Conservation (phyloP, 2,113 vertebrate genomes). For the Taxidea taxus region DNA sequence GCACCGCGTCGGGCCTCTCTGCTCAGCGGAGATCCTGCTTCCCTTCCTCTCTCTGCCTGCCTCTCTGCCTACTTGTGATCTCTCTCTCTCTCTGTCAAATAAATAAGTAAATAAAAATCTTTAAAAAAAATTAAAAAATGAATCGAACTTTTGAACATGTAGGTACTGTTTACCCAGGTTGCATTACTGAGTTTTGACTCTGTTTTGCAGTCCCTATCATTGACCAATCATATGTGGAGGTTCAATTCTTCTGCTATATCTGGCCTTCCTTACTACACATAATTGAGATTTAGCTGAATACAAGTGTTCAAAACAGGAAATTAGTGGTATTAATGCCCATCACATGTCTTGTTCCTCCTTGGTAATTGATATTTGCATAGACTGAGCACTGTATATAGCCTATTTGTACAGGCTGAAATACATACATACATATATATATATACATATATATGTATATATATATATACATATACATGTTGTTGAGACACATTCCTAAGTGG, state of each 20-base stretch:
- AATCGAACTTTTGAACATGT: background rate
- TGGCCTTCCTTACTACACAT: background rate
- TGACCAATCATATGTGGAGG: background rate
- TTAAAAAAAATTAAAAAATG: too few species aligned
- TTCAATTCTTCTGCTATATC: background rate
- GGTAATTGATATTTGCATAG: background rate
- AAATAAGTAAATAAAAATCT: too few species aligned
- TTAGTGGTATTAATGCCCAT: background rate
- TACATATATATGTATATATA: background rate
- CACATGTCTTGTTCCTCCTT: background rate
- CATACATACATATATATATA: background rate
- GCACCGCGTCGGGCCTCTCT: too few species aligned
- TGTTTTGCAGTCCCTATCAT: background rate
- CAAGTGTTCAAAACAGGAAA: slow-evolving; percentile 32
- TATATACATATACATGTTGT: background rate
- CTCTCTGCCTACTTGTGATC: too few species aligned
- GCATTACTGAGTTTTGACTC: background rate
- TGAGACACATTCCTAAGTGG: slow-evolving; percentile 6
- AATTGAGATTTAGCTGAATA: slow-evolving; percentile 7
- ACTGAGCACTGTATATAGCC: background rate
- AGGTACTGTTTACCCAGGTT: background rate
- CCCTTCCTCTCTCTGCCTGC: too few species aligned
- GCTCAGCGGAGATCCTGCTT: too few species aligned
- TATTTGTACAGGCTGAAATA: background rate
- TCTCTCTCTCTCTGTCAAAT: too few species aligned